Evolutionary conservation across 1,140 invertebrate genomes (phyloP).

Genomic region (Bathynomus jamesi): DNA sequence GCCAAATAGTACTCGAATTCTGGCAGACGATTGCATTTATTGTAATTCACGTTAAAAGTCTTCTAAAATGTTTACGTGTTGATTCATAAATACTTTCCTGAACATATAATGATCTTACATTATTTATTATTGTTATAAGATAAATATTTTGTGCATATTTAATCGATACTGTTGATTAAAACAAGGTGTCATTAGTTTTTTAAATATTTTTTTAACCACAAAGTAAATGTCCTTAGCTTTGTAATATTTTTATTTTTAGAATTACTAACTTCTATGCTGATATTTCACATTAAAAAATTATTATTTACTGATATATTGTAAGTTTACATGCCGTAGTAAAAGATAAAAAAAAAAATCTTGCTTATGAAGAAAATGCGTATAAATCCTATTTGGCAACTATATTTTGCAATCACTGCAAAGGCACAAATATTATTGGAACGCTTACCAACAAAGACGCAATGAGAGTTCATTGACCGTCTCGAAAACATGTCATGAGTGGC

Average conservation of each 20-base stretch:
- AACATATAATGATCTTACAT: neutral
- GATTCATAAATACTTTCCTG: neutral
- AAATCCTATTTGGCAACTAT: neutral
- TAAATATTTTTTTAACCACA: too few species aligned
- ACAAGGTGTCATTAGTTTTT: too few species aligned
- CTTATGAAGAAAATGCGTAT: too few species aligned
- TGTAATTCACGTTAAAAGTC: neutral
- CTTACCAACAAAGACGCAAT: conserved; percentile 32
- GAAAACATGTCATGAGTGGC: conserved; percentile 37
- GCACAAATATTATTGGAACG: conserved; percentile 24
- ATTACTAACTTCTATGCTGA: too few species aligned
- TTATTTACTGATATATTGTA: too few species aligned
- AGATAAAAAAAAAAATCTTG: too few species aligned
- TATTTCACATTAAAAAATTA: too few species aligned
- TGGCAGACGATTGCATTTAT: conserved; percentile 1
- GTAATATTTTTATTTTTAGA: too few species aligned
- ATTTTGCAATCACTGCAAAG: conserved; percentile 1
- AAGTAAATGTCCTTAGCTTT: too few species aligned
- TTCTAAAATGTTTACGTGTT: neutral
- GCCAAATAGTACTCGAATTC: neutral
- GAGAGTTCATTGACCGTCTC: conserved; percentile 34
- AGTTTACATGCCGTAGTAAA: too few species aligned
- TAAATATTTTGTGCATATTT: too few species aligned
- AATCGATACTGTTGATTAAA: too few species aligned
- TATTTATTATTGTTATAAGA: neutral